phyloP scores from a whole-genome alignment of 1,140 invertebrate species.

The Drosophila seguyi region DNA sequence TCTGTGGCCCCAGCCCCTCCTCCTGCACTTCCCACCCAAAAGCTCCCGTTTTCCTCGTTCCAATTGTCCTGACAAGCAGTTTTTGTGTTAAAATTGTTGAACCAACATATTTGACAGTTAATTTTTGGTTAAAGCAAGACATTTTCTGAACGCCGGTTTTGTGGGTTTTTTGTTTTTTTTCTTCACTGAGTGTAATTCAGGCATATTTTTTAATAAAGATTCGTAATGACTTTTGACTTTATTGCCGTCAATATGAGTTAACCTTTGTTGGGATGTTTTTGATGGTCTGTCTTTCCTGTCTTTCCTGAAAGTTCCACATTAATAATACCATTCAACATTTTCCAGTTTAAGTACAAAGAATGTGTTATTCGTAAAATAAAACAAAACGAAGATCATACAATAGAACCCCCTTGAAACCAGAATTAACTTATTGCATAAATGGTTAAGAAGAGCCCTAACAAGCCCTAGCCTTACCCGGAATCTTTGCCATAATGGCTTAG shows the following conservation, averaged over 20 bases:
- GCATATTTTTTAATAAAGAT: conserved; percentile 2
- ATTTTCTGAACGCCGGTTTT: conserved; percentile 50
- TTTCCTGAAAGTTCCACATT: neutral
- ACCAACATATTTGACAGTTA: conserved; percentile 82
- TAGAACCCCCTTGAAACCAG: conserved; percentile 26
- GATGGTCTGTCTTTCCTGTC: neutral
- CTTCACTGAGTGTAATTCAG: neutral
- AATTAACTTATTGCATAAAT: conserved; percentile 71
- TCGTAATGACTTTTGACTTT: conserved; percentile 3
- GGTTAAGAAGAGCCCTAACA: conserved; percentile 42
- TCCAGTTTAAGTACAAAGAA: neutral
- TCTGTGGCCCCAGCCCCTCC: neutral
- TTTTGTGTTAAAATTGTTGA: conserved; percentile 72
- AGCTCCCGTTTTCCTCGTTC: conserved; percentile 16
- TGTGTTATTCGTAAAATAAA: neutral
- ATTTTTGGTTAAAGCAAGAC: conserved; percentile 72
- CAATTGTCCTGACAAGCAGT: conserved; percentile 73
- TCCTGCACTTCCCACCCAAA: neutral
- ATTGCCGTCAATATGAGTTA: conserved; percentile 12
- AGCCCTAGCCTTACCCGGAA: neutral
- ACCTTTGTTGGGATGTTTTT: neutral
- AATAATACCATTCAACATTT: neutral
- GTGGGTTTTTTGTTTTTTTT: conserved; percentile 10
- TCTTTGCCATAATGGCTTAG: conserved; percentile 48
- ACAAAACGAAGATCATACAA: conserved; percentile 1